These are phyloP conservation scores for Plutella xylostella DNA, from an alignment of 2,888 invertebrate species.

Conservation along the genomic window DNA sequence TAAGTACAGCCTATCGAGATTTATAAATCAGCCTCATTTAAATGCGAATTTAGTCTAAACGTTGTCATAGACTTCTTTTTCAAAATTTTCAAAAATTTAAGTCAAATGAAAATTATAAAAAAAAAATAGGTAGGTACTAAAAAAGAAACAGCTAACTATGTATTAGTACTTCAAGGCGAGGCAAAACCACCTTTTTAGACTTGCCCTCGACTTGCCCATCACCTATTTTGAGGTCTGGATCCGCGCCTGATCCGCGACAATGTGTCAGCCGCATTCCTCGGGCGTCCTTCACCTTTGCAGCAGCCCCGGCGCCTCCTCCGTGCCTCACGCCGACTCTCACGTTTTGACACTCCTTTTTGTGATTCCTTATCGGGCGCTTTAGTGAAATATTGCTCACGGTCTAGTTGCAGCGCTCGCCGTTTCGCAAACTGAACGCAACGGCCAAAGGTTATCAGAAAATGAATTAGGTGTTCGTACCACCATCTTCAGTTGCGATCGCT, in stretches of 20 bases:
- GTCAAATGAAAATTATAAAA: too few species aligned
- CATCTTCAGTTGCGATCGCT: neutral
- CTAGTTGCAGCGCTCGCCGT: slow-evolving; percentile 34
- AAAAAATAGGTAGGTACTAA: too few species aligned
- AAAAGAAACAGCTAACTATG: too few species aligned
- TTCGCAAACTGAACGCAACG: slow-evolving; percentile 26
- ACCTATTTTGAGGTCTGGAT: too few species aligned
- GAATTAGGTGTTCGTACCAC: neutral
- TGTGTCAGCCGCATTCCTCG: neutral
- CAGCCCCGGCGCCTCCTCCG: slow-evolving; percentile 16
- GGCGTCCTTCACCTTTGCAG: neutral
- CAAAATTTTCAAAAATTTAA: too few species aligned
- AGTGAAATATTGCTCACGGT: slow-evolving; percentile 48
- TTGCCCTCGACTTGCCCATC: too few species aligned
- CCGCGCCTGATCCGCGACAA: neutral
- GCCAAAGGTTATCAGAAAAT: slow-evolving; percentile 41
- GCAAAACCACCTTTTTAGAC: too few species aligned
- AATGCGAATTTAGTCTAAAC: too few species aligned
- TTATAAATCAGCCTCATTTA: too few species aligned
- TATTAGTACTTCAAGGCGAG: too few species aligned
- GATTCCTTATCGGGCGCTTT: slow-evolving; percentile 49
- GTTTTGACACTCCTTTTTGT: slow-evolving; percentile 53
- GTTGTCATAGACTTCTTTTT: too few species aligned
- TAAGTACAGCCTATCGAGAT: too few species aligned
- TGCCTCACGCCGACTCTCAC: slow-evolving; percentile 37